A percentile compares a stretch with the other conserved stretches of the same genome.
These are phyloP conservation scores for Oceanites oceanicus DNA, from an alignment of 2,113 vertebrate genomes.

Conservation along the genomic window DNA sequence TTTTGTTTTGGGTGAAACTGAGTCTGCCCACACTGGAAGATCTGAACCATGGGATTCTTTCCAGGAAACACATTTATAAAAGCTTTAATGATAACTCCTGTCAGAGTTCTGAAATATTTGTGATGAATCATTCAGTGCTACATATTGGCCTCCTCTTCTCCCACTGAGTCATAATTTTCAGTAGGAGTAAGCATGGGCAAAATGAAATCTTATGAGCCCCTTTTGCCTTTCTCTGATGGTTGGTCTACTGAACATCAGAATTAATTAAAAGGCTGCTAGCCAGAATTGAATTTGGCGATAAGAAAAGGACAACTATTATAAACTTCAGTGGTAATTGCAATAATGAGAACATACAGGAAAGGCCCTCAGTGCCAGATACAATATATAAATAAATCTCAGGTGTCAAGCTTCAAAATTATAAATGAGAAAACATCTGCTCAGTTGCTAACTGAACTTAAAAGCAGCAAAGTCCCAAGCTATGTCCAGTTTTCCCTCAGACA, in stretches of 20 bases:
- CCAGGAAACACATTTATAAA: conserved; percentile 15
- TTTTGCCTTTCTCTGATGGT: background rate
- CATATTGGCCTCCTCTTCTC: conserved; percentile 7
- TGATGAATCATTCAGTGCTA: conserved; percentile 49
- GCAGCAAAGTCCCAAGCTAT: background rate
- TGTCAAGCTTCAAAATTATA: background rate
- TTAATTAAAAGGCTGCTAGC: conserved; percentile 7
- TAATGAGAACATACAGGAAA: background rate
- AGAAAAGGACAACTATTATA: background rate
- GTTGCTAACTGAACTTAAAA: background rate
- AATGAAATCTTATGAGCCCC: background rate
- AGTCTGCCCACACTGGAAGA: background rate
- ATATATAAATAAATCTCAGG: background rate
- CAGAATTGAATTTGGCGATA: background rate
- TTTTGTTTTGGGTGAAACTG: background rate
- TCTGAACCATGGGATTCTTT: background rate
- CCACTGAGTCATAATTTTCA: conserved; percentile 46
- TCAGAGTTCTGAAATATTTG: conserved; percentile 26
- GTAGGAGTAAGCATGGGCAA: conserved; percentile 32
- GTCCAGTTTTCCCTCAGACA: background rate
- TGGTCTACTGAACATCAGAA: background rate
- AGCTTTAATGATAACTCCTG: background rate
- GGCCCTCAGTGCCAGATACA: background rate
- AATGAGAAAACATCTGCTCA: background rate
- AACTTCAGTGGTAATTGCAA: background rate